Base-by-base conservation (phyloP, 2,888 invertebrate genomes). In the Cheiracanthium punctorium region DNA sequence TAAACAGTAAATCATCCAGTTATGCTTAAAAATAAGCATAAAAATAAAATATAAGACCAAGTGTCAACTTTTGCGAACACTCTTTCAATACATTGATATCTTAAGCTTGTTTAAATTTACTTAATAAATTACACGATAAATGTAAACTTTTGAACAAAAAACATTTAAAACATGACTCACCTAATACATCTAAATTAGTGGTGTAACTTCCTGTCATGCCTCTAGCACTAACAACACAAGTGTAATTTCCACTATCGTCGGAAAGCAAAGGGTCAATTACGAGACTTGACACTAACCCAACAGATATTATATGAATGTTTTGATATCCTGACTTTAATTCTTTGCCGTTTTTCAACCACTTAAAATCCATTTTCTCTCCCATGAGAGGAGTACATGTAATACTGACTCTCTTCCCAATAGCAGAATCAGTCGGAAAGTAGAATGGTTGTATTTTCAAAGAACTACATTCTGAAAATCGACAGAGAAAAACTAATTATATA, bases 161-260 rank as follows among this genome's bases (percentile, higher is more conserved):
- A 7, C 37, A 7, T 37, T 37, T 37, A 37, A 37, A 37, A 37
- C n/a, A n/a, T n/a, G 0, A 80, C 80, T 74, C 52, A 87, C 87
- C 48, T 14, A 87, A 24, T 0, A 87, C 87, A 48, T 74, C 64
- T 5, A 87, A 24, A 0, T 30, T 77, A 7, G 82, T 82, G 7
- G 81, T 87, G 20, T 48, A 87, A 10, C 77, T 81, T n/a, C 65
- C 87, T 4, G 73, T 20, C 0, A 73, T 14, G 10, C 81, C 77
- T 32, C 81, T 43, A 0, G 81, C 20, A 20, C 64, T 77, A 1
- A 81, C 87, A 7, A 74, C 69, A 28, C 87, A 87, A 7, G 87
- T 87, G 20, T 87, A 87, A 37, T 87, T 87, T 7, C 87, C 87
- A 33, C 67, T 77, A 32, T 87, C 87, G 14, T 87, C 87, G 10